A percentile compares a stretch with the other conserved stretches of the same genome.
Evolutionary conservation across 2,888 invertebrate genomes (phyloP).

Genomic region (Callimorpha dominula): DNA sequence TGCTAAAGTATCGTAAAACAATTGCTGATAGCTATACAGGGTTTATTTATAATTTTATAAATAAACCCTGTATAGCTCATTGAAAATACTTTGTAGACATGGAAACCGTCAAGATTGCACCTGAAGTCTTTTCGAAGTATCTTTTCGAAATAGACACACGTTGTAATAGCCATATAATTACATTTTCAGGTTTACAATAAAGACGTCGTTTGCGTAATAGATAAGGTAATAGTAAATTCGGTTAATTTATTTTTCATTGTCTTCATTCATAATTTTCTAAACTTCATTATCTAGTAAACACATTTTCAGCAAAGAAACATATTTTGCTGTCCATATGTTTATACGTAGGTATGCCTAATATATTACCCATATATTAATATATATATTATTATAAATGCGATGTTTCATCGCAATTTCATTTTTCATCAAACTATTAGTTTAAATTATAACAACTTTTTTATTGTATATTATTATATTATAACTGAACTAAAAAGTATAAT

Average conservation of each 20-base stretch:
- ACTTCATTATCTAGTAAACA: neutral
- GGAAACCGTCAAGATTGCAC: neutral
- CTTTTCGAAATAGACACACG: slow-evolving; percentile 22
- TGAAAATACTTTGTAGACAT: neutral
- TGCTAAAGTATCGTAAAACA: neutral
- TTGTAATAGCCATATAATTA: slow-evolving; percentile 18
- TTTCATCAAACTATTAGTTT: too few species aligned
- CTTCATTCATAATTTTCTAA: neutral
- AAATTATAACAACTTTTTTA: neutral
- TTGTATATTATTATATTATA: neutral
- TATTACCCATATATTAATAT: too few species aligned
- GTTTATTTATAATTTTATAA: too few species aligned
- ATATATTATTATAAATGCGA: too few species aligned
- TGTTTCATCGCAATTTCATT: too few species aligned
- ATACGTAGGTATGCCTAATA: neutral
- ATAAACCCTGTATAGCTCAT: too few species aligned
- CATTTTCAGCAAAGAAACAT: too few species aligned
- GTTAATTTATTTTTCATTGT: neutral
- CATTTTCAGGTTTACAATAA: slow-evolving; percentile 75
- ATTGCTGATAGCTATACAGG: too few species aligned
- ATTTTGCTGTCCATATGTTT: neutral
- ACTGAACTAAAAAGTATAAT: neutral
- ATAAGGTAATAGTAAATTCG: slow-evolving; percentile 62
- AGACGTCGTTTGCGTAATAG: slow-evolving; percentile 71
- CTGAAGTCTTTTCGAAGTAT: neutral